Evolutionary conservation across 2,797 vertebrate genomes (phyloP).

Genomic region (Alcedo quadribrachys): DNA sequence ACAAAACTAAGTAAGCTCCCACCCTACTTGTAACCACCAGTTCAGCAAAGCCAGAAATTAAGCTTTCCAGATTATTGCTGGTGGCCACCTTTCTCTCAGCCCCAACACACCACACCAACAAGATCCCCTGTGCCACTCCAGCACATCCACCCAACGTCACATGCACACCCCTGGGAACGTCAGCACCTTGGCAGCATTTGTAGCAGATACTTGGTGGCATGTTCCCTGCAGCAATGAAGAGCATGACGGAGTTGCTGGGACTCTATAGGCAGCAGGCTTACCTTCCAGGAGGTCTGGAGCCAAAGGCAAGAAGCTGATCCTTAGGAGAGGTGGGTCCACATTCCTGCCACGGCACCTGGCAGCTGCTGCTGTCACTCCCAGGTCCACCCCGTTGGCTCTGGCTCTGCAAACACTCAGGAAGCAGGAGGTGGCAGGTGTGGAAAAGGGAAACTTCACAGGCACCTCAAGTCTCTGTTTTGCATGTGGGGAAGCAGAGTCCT

Average conservation of each 20-base stretch:
- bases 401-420: conserved; percentile 40
- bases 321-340: conserved; percentile 71
- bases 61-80: neutral
- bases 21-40: neutral
- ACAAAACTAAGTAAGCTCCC: neutral
- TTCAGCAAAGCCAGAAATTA: neutral
- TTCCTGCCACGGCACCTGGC: conserved; percentile 71
- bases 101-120: neutral
- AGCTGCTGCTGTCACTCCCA: conserved; percentile 84
- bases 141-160: neutral
- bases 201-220: neutral
- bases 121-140: neutral
- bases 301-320: conserved; percentile 69
- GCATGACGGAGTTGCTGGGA: neutral
- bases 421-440: neutral
- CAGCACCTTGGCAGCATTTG: neutral
- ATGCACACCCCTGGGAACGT: neutral
- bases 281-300: conserved; percentile 74
- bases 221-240: conserved; percentile 29
- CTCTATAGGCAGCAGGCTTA: conserved; percentile 43
- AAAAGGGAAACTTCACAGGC: neutral
- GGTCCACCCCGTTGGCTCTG: conserved; percentile 46
- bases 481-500: neutral
- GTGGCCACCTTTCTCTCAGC: neutral
- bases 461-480: neutral